phyloP scores from a whole-genome alignment of 2,888 invertebrate genomes.

The Dasysyrphus tricinctus region DNA sequence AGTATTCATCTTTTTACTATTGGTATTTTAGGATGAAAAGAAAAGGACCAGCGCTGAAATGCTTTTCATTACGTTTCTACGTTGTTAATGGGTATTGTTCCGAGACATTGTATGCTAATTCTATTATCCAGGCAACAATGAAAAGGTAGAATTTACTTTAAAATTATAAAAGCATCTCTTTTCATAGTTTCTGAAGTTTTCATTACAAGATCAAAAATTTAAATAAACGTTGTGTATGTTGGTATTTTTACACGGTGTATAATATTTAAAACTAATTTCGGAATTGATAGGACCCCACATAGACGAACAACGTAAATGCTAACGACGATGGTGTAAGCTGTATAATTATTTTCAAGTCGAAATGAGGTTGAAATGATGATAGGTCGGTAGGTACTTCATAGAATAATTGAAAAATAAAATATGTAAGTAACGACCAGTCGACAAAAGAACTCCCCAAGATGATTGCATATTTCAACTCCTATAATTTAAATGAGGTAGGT shows the following conservation, averaged over 20 bases:
- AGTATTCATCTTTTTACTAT: conserved; percentile 39
- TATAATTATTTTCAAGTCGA: neutral
- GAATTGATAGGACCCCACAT: neutral
- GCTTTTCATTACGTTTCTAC: conserved; percentile 11
- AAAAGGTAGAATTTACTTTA: conserved; percentile 36
- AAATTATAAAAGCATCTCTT: conserved; percentile 47
- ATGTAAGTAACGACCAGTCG: neutral
- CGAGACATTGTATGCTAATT: conserved; percentile 50
- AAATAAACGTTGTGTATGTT: neutral
- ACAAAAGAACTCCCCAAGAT: neutral
- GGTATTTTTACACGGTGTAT: neutral
- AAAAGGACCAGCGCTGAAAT: neutral
- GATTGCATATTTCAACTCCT: neutral
- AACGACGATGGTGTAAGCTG: neutral
- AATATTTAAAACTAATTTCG: neutral
- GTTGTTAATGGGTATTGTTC: conserved; percentile 8
- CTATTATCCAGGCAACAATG: conserved; percentile 41
- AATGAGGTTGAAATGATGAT: neutral
- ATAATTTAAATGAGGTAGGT: neutral
- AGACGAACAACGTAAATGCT: neutral
- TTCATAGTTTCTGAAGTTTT: neutral
- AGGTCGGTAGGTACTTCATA: neutral
- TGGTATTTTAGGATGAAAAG: conserved; percentile 1
- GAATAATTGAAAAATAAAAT: neutral
- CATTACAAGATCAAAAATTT: neutral